These are phyloP conservation scores for Bos indicus DNA, from an alignment of 2,113 vertebrate genomes.

Conservation along the genomic window DNA sequence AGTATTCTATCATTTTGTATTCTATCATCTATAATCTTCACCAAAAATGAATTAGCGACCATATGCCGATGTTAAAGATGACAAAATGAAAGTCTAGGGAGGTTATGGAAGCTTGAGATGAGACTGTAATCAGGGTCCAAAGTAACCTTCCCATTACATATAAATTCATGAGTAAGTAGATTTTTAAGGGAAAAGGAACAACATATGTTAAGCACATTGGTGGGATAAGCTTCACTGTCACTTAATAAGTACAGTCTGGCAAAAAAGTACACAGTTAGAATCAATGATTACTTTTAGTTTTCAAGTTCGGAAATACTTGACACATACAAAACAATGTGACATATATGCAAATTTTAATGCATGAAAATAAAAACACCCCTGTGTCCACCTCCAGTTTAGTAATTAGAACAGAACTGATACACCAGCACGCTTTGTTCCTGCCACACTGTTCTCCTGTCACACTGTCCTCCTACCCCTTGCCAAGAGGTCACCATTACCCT, in stretches of 20 bases:
- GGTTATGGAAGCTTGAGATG: neutral
- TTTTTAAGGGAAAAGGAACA: neutral
- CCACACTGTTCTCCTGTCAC: fast-evolving
- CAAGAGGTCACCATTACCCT: neutral
- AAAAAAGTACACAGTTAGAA: neutral
- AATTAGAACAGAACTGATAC: neutral
- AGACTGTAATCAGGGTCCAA: neutral
- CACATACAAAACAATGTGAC: neutral
- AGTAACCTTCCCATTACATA: neutral
- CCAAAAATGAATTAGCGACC: neutral
- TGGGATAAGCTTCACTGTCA: neutral
- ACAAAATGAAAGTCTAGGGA: neutral
- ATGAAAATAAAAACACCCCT: neutral
- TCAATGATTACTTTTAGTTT: neutral
- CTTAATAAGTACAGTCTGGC: neutral
- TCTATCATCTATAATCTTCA: neutral
- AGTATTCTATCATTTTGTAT: too few relatives aligned
- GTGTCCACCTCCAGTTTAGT: neutral
- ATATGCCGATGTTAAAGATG: neutral
- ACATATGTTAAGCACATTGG: neutral
- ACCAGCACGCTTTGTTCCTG: neutral
- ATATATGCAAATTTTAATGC: neutral
- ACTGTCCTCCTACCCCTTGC: neutral
- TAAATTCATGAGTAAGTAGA: neutral
- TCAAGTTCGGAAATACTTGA: neutral